A percentile compares a stretch with the other conserved stretches of the same genome.
Conservation (phyloP, 2,113 vertebrate genomes). For the Podiceps cristatus region DNA sequence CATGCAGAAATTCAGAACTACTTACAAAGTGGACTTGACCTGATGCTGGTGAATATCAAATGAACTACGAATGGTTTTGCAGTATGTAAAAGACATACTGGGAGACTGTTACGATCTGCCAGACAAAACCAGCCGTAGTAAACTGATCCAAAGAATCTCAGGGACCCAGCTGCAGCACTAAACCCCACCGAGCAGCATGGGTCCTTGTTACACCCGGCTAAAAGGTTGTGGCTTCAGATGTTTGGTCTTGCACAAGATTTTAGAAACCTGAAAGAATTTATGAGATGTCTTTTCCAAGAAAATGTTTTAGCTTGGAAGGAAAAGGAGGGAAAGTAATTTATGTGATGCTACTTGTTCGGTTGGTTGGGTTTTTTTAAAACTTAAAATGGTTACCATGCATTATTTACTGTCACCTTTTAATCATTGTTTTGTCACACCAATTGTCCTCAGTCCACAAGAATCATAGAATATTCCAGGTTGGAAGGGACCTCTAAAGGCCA, state of each 20-base stretch:
- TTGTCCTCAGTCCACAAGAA: background rate
- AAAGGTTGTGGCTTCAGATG: background rate
- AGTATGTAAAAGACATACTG: constrained; percentile 12
- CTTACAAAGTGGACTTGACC: constrained; percentile 17
- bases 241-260: background rate
- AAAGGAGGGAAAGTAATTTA: background rate
- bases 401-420: background rate
- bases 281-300: background rate
- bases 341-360: background rate
- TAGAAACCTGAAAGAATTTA: constrained; percentile 35
- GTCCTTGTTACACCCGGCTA: constrained; percentile 41
- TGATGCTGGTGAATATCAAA: constrained; percentile 47
- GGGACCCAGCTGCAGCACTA: constrained; percentile 61
- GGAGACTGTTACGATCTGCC: background rate
- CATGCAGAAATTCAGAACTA: constrained; percentile 36
- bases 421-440: background rate
- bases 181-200: background rate
- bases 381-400: background rate
- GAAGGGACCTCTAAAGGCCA: no score
- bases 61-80: constrained; percentile 33
- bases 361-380: background rate
- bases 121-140: constrained; percentile 9
- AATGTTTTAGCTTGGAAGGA: background rate
- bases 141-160: constrained; percentile 14
- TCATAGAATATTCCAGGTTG: no score